These are phyloP conservation scores for Drosophila niveifrons DNA, from an alignment of 2,888 invertebrate species.

Conservation along the genomic window DNA sequence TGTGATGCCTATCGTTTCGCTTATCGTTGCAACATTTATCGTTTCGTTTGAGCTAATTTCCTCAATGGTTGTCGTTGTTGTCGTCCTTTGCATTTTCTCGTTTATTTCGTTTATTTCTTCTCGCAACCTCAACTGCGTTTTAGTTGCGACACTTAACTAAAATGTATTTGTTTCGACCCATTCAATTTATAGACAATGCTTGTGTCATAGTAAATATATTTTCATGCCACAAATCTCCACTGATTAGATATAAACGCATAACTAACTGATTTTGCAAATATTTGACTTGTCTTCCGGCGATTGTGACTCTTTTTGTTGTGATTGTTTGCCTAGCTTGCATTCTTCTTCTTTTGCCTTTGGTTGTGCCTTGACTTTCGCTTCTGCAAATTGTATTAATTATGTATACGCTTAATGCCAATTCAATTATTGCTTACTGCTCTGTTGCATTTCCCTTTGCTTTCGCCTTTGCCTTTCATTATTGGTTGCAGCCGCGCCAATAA, in stretches of 20 bases:
- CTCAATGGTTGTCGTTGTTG: conserved; percentile 47
- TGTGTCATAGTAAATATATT: conserved; percentile 74
- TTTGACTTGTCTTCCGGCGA: conserved; percentile 50
- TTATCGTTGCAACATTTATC: conserved; percentile 41
- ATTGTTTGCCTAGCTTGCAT: conserved; percentile 16
- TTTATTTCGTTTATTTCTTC: background rate
- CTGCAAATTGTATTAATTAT: conserved; percentile 28
- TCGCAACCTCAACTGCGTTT: conserved; percentile 20
- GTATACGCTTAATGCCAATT: background rate
- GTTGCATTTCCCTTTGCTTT: conserved; percentile 6
- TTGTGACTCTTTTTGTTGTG: conserved; percentile 9
- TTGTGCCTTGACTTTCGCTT: conserved; percentile 7
- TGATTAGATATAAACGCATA: conserved; percentile 66
- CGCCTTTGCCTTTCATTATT: conserved; percentile 34
- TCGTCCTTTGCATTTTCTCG: conserved; percentile 32
- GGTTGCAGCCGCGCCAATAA: conserved; percentile 57
- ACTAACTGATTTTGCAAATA: conserved; percentile 63
- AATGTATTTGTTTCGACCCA: conserved; percentile 30
- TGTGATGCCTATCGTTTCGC: conserved; percentile 45
- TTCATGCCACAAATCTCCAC: conserved; percentile 67
- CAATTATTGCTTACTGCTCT: conserved; percentile 19
- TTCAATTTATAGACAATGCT: conserved; percentile 66
- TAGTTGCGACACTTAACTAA: conserved; percentile 56
- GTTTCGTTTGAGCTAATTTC: conserved; percentile 54
- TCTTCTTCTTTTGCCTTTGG: background rate